Evolutionary conservation across 2,113 vertebrate genomes (phyloP).

Genomic region (Eolophus roseicapilla): DNA sequence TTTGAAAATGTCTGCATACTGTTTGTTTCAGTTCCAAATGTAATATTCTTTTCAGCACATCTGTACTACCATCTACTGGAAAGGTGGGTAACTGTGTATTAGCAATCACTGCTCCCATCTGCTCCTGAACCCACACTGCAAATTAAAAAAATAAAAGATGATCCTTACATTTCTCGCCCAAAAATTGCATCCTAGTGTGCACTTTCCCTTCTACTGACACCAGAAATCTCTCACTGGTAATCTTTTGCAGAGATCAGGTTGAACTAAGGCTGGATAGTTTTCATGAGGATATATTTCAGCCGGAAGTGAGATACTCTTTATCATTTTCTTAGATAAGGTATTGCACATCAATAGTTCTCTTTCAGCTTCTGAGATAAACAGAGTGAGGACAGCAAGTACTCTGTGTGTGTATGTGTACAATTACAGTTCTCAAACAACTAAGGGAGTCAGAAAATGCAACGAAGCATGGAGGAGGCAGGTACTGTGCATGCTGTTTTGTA

Average conservation of each 20-base stretch:
- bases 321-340: neutral
- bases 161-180: neutral
- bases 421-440: neutral
- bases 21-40: conserved; percentile 33
- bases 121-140: neutral
- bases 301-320: neutral
- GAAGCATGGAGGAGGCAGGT: neutral
- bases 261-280: neutral
- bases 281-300: neutral
- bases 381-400: neutral
- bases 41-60: conserved; percentile 68
- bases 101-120: conserved; percentile 20
- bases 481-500: neutral
- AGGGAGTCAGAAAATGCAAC: neutral
- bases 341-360: neutral
- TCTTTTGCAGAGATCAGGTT: neutral
- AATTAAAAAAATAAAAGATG: neutral
- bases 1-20: neutral
- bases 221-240: neutral
- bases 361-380: neutral
- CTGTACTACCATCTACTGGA: conserved; percentile 81
- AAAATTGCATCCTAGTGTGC: neutral
- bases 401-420: neutral
- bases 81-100: conserved; percentile 71
- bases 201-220: neutral